phyloP scores from a whole-genome alignment of 2,113 vertebrate genomes.

The Embiotoca jacksoni region DNA sequence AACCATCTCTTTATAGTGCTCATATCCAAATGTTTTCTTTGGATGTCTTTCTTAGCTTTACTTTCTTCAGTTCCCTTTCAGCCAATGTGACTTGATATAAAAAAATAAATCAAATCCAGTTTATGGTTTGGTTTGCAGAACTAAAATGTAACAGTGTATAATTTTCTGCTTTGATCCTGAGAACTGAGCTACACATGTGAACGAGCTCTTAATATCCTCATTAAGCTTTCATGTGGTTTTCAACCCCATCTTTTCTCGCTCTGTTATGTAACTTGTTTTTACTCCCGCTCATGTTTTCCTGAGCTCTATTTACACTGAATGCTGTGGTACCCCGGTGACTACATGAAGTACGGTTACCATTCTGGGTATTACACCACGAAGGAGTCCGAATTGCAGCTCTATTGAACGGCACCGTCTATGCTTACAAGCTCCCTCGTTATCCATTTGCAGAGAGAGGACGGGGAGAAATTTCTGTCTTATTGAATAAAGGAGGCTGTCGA shows the following conservation, averaged over 20 bases:
- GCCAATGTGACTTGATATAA: background rate
- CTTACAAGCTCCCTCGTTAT: conserved; percentile 43
- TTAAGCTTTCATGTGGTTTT: conserved; percentile 22
- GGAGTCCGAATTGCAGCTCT: conserved; percentile 23
- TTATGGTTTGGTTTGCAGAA: background rate
- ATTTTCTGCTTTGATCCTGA: conserved; percentile 24
- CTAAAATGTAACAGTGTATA: background rate
- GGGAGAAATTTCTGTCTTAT: conserved; percentile 55
- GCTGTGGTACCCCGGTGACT: background rate
- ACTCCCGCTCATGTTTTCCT: background rate
- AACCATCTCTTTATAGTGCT: background rate
- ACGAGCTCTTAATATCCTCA: conserved; percentile 6
- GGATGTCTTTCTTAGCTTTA: background rate
- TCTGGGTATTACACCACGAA: conserved; percentile 15
- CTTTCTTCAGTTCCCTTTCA: background rate
- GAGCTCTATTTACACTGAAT: background rate
- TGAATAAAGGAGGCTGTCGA: conserved; percentile 57
- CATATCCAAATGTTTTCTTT: background rate
- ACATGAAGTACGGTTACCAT: background rate
- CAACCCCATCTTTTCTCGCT: background rate
- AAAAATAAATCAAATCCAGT: background rate
- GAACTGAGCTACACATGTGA: conserved; percentile 3
- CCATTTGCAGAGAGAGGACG: conserved; percentile 25
- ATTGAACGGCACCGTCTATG: background rate
- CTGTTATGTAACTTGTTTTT: background rate